A percentile compares a stretch with the other conserved stretches of the same genome.
Evolutionary conservation across 1,140 invertebrate genomes (phyloP).

Genomic region (Magallana gigas): DNA sequence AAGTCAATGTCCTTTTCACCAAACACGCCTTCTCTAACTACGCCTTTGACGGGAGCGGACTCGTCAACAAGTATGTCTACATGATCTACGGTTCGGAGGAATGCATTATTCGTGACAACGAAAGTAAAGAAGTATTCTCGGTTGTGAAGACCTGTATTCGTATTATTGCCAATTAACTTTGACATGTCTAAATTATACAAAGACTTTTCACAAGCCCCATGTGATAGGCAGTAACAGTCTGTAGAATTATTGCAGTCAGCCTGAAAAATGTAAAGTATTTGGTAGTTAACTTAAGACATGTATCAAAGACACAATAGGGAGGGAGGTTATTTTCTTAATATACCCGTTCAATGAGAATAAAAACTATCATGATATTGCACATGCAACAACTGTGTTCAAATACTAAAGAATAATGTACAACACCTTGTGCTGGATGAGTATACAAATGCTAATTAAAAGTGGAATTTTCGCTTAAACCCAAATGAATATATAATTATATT

Average conservation of each 20-base stretch:
- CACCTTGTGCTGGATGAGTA: too few relatives aligned
- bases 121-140: conserved; percentile 64
- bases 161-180: conserved; percentile 49
- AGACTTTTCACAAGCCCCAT: conserved; percentile 58
- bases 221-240: conserved; percentile 62
- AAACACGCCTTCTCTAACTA: conserved; percentile 56
- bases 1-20: conserved; percentile 61
- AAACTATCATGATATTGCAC: too few relatives aligned
- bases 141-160: conserved; percentile 62
- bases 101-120: conserved; percentile 58
- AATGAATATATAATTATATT: too few relatives aligned
- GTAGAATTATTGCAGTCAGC: not conserved
- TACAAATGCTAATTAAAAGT: too few relatives aligned
- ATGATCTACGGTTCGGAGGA: conserved; percentile 40
- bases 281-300: not conserved
- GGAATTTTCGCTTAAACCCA: too few relatives aligned
- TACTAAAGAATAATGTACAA: too few relatives aligned
- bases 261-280: not conserved
- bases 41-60: conserved; percentile 58
- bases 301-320: not conserved
- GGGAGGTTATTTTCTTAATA: too few relatives aligned
- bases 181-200: conserved; percentile 49
- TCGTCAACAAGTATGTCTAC: conserved; percentile 63
- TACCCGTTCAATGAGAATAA: too few relatives aligned
- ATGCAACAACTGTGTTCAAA: too few relatives aligned